phyloP scores from a whole-genome alignment of 2,888 invertebrate species.

The Drosophila longiperda region DNA sequence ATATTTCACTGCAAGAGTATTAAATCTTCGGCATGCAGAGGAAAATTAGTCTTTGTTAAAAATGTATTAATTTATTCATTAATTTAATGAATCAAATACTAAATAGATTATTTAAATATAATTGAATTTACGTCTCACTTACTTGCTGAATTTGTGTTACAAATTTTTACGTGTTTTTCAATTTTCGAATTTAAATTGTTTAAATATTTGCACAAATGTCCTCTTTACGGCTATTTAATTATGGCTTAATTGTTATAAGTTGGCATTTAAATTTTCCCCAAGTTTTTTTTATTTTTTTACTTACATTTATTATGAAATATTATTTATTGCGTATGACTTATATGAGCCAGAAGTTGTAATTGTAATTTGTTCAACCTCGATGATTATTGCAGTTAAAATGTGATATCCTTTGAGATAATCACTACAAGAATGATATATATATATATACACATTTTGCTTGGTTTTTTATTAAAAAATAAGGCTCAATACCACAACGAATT shows the following conservation, averaged over 20 bases:
- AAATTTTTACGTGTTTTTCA: constrained; percentile 10
- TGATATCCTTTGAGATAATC: constrained; percentile 8
- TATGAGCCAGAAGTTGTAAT: constrained; percentile 14
- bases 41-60: neutral
- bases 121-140: constrained; percentile 40
- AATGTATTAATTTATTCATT: constrained; percentile 34
- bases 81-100: constrained; percentile 54
- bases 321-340: constrained; percentile 29
- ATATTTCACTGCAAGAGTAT: constrained; percentile 16
- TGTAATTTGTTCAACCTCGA: constrained; percentile 7
- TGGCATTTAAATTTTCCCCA: constrained; percentile 17
- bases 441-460: constrained; percentile 22
- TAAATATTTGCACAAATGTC: constrained; percentile 48
- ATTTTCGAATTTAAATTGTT: neutral
- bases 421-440: constrained; percentile 35
- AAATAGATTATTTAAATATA: constrained; percentile 36
- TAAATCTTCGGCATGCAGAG: constrained; percentile 14
- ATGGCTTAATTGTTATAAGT: constrained; percentile 17
- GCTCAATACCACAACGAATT: constrained; percentile 58
- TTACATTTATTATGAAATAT: constrained; percentile 2
- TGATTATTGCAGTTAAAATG: constrained; percentile 24
- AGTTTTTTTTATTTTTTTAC: neutral
- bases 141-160: constrained; percentile 50
- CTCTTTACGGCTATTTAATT: constrained; percentile 17
- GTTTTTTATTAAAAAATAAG: constrained; percentile 48